phyloP scores from a whole-genome alignment of 2,888 invertebrate species.

The Drosophila testacea region DNA sequence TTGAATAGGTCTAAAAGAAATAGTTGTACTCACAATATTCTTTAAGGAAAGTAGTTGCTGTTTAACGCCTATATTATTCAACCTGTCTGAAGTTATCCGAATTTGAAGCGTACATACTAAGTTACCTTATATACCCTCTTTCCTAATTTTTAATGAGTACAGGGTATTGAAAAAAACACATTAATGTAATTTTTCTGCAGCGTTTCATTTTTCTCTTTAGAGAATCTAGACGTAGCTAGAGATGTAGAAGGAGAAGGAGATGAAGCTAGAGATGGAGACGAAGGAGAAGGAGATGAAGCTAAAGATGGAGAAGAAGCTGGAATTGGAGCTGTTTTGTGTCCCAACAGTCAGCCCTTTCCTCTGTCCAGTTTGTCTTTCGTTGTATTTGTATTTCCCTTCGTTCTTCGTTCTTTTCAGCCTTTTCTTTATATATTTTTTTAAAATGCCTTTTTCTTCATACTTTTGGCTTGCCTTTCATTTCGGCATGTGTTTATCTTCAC shows the following conservation, averaged over 20 bases:
- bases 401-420: not conserved
- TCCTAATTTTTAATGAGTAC: slow-evolving; percentile 1
- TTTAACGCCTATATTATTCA: too few relatives aligned
- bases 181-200: slow-evolving; percentile 66
- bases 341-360: slow-evolving; percentile 40
- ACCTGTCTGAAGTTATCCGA: too few relatives aligned
- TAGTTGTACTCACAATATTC: too few relatives aligned
- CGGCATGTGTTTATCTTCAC: slow-evolving; percentile 61
- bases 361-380: slow-evolving; percentile 49
- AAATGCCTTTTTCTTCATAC: slow-evolving; percentile 23
- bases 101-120: not conserved
- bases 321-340: slow-evolving; percentile 13
- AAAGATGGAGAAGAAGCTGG: slow-evolving; percentile 1
- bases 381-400: slow-evolving; percentile 14
- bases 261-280: slow-evolving; percentile 3
- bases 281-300: not conserved
- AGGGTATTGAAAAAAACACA: slow-evolving; percentile 49
- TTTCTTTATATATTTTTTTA: slow-evolving; percentile 16
- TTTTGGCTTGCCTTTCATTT: slow-evolving; percentile 25
- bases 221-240: not conserved
- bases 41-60: too few relatives aligned
- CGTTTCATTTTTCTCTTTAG: slow-evolving; percentile 27
- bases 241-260: not conserved
- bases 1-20: too few relatives aligned
- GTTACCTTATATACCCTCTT: not conserved